phyloP scores from a whole-genome alignment of 37 sponge, comb jelly and placozoan genomes.

The Bolinopsis microptera region DNA sequence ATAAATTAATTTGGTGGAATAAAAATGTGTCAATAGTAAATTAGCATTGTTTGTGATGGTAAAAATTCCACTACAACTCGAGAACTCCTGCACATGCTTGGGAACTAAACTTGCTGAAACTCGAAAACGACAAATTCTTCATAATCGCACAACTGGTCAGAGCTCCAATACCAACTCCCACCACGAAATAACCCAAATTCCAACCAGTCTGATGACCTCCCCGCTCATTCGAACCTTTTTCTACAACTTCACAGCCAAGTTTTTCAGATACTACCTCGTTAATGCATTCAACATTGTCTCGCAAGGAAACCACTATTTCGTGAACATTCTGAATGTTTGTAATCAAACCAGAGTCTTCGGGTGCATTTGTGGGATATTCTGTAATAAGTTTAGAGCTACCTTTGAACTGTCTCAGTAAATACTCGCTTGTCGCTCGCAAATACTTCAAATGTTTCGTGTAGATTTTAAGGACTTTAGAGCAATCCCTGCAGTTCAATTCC shows the following conservation, averaged over 20 bases:
- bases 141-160: neutral
- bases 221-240: neutral
- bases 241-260: neutral
- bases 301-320: neutral
- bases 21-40: no score
- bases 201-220: no score
- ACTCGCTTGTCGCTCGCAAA: neutral
- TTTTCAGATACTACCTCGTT: slow-evolving; percentile 4
- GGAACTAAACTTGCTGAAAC: neutral
- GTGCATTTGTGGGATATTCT: neutral
- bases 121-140: neutral
- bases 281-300: neutral
- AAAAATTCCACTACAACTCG: no score
- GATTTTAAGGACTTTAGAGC: slow-evolving; percentile 18
- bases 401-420: slow-evolving; percentile 31
- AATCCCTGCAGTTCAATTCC: slow-evolving; percentile 19
- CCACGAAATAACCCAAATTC: neutral
- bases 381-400: neutral
- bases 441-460: slow-evolving; percentile 53
- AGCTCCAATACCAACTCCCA: neutral
- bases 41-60: no score
- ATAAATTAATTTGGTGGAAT: no score
- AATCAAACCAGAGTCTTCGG: slow-evolving; percentile 30
- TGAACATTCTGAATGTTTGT: neutral
- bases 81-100: no score